These are phyloP conservation scores for Chromobotia macracanthus DNA, from an alignment of 2,797 vertebrate genomes.

Conservation along the genomic window DNA sequence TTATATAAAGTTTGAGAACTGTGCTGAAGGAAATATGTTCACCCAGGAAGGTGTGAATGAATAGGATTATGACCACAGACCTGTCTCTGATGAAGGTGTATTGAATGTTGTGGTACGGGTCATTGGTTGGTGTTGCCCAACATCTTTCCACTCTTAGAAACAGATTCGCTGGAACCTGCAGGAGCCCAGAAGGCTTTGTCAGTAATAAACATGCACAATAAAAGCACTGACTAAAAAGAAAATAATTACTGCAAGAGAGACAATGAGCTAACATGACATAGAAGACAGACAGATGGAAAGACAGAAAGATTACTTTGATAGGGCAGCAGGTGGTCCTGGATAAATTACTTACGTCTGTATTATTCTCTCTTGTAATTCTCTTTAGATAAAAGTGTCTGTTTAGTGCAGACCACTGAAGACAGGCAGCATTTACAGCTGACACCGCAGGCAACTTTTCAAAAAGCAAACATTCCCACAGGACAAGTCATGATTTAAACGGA, in stretches of 20 bases:
- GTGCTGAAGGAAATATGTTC: too few relatives aligned
- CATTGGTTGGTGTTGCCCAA: conserved; percentile 80
- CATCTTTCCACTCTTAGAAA: conserved; percentile 78
- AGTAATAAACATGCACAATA: conserved; percentile 43
- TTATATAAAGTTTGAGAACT: too few relatives aligned
- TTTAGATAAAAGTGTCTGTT: neutral
- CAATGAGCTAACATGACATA: conserved; percentile 18
- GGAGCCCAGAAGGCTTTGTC: conserved; percentile 39
- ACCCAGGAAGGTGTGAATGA: too few relatives aligned
- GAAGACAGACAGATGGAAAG: conserved; percentile 58
- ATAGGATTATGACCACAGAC: conserved; percentile 54
- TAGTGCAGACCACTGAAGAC: neutral
- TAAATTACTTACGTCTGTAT: neutral
- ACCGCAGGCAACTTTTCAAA: neutral
- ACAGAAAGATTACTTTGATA: conserved; percentile 24
- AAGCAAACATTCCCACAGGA: neutral
- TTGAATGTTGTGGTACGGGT: conserved; percentile 78
- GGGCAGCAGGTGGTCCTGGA: neutral
- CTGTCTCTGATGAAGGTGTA: conserved; percentile 80
- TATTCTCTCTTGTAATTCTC: neutral
- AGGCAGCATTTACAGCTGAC: neutral
- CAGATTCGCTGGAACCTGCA: conserved; percentile 76
- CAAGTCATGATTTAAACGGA: neutral
- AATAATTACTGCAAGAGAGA: neutral
- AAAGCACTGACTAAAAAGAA: neutral